Evolutionary conservation across 2,113 vertebrate genomes (phyloP).

Genomic region (Periophthalmodon schlosseri): DNA sequence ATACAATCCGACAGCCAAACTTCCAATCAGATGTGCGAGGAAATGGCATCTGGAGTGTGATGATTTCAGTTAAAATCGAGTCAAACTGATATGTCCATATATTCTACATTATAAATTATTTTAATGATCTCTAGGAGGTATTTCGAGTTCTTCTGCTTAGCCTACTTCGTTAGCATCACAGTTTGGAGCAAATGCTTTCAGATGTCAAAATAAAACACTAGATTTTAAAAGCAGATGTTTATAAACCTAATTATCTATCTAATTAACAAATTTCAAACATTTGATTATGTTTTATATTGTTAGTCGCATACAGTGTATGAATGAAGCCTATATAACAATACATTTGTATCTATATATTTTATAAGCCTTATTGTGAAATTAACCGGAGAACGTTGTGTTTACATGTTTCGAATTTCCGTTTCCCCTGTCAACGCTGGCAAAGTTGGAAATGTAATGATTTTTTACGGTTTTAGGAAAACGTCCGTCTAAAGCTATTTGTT

Average conservation of each 20-base stretch:
- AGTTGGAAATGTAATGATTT: conserved; percentile 19
- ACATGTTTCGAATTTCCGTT: conserved; percentile 35
- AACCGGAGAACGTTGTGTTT: conserved; percentile 52
- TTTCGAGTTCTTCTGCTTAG: conserved; percentile 1
- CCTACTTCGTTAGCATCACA: neutral
- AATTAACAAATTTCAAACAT: neutral
- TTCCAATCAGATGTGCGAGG: neutral
- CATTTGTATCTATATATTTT: neutral
- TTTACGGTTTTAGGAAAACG: neutral
- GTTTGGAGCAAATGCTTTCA: neutral
- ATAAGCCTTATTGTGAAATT: conserved; percentile 46
- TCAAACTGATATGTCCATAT: neutral
- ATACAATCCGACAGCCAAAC: neutral
- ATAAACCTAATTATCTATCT: neutral
- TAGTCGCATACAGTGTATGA: neutral
- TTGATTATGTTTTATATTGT: neutral
- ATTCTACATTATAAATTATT: neutral
- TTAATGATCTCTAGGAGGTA: neutral
- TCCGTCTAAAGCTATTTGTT: conserved; percentile 15
- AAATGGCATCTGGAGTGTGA: neutral
- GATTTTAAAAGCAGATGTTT: neutral
- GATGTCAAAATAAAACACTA: conserved; percentile 55
- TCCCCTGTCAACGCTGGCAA: conserved; percentile 12
- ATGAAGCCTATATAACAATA: neutral
- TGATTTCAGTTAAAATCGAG: neutral